Evolutionary conservation across 1,140 invertebrate species (phyloP).

Genomic region (Drosophila parabipectinata): DNA sequence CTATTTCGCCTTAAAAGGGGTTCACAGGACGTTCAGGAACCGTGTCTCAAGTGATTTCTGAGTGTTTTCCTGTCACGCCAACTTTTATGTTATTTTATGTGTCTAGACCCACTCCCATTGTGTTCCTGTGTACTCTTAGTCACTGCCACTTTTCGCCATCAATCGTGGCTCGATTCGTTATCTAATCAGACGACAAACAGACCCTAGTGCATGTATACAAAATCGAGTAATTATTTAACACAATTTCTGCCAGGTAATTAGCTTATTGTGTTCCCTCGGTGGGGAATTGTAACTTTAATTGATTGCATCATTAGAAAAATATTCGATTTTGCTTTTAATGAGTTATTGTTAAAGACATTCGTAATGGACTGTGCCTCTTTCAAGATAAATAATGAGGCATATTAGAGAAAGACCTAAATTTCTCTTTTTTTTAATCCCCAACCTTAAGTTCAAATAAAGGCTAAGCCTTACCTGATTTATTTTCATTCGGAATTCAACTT

Average conservation of each 20-base stretch:
- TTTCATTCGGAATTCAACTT: neutral
- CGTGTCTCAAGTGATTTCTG: constrained; percentile 49
- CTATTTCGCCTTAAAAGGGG: constrained; percentile 32
- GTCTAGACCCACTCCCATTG: constrained; percentile 24
- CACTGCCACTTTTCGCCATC: constrained; percentile 32
- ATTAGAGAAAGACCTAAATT: neutral
- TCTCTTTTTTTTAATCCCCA: neutral
- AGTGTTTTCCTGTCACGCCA: constrained; percentile 57
- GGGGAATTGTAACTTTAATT: constrained; percentile 30
- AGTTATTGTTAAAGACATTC: constrained; percentile 2
- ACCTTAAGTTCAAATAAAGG: neutral
- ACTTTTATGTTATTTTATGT: constrained; percentile 43
- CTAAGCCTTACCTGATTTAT: constrained; percentile 14
- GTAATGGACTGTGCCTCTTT: neutral
- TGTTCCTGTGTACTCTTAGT: constrained; percentile 33
- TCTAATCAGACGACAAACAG: constrained; percentile 32
- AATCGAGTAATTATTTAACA: constrained; percentile 45
- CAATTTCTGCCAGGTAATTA: constrained; percentile 47
- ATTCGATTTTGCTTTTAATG: constrained; percentile 27
- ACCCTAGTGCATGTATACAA: constrained; percentile 24
- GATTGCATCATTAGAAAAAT: constrained; percentile 34
- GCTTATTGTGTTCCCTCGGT: constrained; percentile 39
- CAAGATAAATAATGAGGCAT: neutral
- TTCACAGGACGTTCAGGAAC: constrained; percentile 17
- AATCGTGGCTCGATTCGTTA: constrained; percentile 4